Evolutionary conservation across 2,113 vertebrate genomes (phyloP).

Genomic region (Aepyceros melampus): DNA sequence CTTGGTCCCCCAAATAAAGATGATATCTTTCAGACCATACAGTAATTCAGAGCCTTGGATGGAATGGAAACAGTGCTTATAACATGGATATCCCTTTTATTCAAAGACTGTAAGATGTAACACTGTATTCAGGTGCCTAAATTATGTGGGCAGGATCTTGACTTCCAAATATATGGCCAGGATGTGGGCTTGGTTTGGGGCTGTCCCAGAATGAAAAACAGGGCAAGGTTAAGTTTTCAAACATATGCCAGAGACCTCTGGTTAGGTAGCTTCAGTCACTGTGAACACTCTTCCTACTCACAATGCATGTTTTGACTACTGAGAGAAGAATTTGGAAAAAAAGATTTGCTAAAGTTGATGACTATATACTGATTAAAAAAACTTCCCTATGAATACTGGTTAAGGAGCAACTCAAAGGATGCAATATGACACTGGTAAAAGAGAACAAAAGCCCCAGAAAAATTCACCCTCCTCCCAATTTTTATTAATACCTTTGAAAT

Average conservation of each 20-base stretch:
- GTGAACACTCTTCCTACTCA: not conserved
- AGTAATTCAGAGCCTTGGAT: constrained; percentile 14
- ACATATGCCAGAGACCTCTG: not conserved
- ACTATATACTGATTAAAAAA: not conserved
- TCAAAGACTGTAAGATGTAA: not conserved
- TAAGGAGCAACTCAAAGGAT: not conserved
- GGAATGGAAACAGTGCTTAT: not conserved
- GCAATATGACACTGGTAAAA: not conserved
- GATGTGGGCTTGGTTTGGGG: not conserved
- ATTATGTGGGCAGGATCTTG: not conserved
- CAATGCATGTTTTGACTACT: not conserved
- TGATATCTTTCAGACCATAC: constrained; percentile 1
- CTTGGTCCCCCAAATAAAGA: constrained; percentile 23
- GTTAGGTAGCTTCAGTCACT: not conserved
- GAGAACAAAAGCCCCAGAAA: not conserved
- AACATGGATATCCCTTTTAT: constrained; percentile 17
- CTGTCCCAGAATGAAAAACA: not conserved
- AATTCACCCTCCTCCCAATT: not conserved
- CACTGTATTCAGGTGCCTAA: not conserved
- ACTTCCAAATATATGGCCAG: not conserved
- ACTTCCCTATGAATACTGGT: not conserved
- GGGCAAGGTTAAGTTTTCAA: not conserved
- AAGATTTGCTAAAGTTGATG: not conserved
- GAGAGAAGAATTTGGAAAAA: not conserved
- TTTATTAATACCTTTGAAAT: not conserved